Evolutionary conservation across 2,113 vertebrate species (phyloP), one percentile per base, ranked within the genome.

Genomic region (Onychostruthus taczanowskii): DNA sequence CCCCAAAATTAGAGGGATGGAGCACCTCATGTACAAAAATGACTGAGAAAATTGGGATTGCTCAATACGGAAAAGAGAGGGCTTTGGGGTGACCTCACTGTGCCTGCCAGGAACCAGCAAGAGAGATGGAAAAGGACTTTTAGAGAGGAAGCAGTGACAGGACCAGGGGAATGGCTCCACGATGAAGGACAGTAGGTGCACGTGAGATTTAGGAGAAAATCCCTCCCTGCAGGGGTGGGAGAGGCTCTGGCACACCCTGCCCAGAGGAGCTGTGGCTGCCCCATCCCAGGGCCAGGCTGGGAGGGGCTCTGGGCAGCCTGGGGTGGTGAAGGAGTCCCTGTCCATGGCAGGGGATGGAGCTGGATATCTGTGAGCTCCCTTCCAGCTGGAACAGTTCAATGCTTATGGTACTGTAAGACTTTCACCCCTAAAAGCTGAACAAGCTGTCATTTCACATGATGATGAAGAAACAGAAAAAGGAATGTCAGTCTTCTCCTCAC

Each of bases 311-410:
- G 52, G 49, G 72, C 24, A 66, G 14, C 30, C 53, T 77, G 44
- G 9, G 16, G 11, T 18, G 6, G 3, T 31, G 62, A 35, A 43
- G 20, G 35, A 17, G 21, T 16, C 4, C 0, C 43, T 50, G 9
- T 8, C n/a, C 27, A 10, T 13, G 19, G n/a, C 16, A 19, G 8
- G 19, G 1, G 3, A 1, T 39, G n/a, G 28, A 46, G 47, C 30
- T n/a, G 30, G 39, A 12, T 43, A 31, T 19, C 27, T 24, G 33
- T n/a, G 11, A 53, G 16, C 28, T 20, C 19, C 19, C n/a, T 63
- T 47, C 24, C n/a, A 53, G 9, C 1, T 8, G 5, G 24, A 23
- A 70, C 0, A 0, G 12, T 21, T 41, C 24, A 17, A 2, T 11
- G 30, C 4, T 56, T 55, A 13, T 30, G 11, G 4, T 30, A 16